Evolutionary conservation across 2,888 invertebrate genomes (phyloP), one percentile per base, ranked within the genome.

Genomic region (Odontomyia ornata): DNA sequence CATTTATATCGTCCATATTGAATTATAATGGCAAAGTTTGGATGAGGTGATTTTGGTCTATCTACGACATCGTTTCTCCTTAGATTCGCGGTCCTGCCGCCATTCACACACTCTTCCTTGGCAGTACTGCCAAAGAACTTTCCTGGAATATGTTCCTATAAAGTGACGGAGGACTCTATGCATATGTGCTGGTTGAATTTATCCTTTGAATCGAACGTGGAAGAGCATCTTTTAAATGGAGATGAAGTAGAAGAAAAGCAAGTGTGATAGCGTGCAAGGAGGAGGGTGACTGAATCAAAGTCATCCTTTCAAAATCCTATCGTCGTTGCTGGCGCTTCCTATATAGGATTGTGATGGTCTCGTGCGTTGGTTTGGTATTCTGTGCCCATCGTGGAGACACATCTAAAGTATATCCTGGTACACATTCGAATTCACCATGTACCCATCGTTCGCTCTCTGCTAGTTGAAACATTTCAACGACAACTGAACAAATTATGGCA

Each of bases 401-500:
- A 5, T 3, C 36, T 9, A 23, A 15, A 36, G 36, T 36, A 36
- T 9, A 36, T 36, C 36, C 36, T 36, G 9, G 36, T 9, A 36
- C 36, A 36, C 36, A 36, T 36, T 9, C 36, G 36, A 36, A 36
- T 3, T 36, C n/a, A 36, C 36, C 36, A 36, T 36, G 36, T 36
- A 36, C 36, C 9, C 36, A 36, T 36, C 36, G 36, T 36, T 47
- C 47, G 69, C 43, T 21, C 46, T 47, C 25, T 46, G 11, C n/a
- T 28, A 18, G 30, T 28, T 9, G 28, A 2, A 69, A 15, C 69
- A 47, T 47, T 69, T 47, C 65, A 65, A 76, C 67, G 65, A 78
- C 78, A 78, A 76, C 77, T 72, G 76, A 78, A 76, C 76, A 77
- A 79, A 78, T 78, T 77, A 78, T 78, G 78, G 76, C 56, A 75